Conservation (phyloP, 2,888 invertebrate genomes). For the Dendrolimus pini region DNA sequence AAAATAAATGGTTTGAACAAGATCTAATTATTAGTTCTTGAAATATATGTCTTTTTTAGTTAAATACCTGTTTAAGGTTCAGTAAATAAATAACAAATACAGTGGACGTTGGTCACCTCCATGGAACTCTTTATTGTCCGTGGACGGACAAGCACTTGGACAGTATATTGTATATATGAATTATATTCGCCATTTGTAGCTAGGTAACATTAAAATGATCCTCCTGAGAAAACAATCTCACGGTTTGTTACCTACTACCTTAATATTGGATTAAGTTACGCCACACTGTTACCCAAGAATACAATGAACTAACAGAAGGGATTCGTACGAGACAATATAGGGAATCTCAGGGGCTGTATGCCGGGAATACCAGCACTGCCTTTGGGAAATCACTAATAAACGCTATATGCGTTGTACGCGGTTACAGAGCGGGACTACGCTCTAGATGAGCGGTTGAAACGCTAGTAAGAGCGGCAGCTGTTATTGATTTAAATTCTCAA, state of each 20-base stretch:
- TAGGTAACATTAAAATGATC: not conserved
- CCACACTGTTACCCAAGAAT: conserved; percentile 7
- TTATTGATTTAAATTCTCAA: no score
- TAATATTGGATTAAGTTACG: not conserved
- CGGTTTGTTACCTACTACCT: not conserved
- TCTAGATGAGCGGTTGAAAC: not conserved
- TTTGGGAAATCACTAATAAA: conserved; percentile 36
- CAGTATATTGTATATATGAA: no score
- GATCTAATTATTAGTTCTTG: no score
- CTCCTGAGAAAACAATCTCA: not conserved
- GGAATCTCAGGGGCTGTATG: conserved; percentile 14
- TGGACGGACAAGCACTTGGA: no score
- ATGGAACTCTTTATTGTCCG: no score
- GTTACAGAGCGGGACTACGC: not conserved
- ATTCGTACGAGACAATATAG: conserved; percentile 12
- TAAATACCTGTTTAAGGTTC: no score
- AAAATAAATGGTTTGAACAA: no score
- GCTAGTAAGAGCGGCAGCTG: not conserved
- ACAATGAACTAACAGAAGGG: conserved; percentile 8
- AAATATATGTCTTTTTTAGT: no score
- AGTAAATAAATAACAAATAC: no score
- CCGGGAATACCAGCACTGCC: conserved; percentile 10
- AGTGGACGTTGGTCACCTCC: no score
- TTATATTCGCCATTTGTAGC: no score
- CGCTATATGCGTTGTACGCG: conserved; percentile 14